Base-by-base conservation (phyloP, 1,140 invertebrate genomes). In the Papilio aristodemus region DNA sequence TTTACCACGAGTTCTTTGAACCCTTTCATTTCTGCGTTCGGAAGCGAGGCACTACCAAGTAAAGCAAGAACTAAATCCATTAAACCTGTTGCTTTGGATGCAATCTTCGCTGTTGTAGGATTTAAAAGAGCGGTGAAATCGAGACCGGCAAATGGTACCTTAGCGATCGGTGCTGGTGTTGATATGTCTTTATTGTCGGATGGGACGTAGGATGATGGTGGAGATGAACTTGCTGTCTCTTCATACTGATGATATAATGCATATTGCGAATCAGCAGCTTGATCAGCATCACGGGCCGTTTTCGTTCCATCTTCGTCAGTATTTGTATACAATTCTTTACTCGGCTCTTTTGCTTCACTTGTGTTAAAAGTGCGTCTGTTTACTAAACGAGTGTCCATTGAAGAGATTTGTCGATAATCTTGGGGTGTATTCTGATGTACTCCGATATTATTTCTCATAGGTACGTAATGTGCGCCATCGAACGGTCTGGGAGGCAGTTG, bases 1-100 rank as follows among this genome's bases (percentile, higher is more conserved):
- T 89, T 80, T 14, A 91, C 77, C 13, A 91, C 19, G 6, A 85
- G 68, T 37, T 87, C 84, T 67, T 86, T 86, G 41, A 91, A 76
- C n/a, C 84, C 87, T 73, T 72, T 83, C 19, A 83, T 50, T 67
- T 84, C 68, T 14, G 78, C 71, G 66, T 78, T 81, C 36, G 77
- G 74, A 1, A 76, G 64, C 14, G 76, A 59, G 1, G 80, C 76
- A 7, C 85, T 83, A 0, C 79, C 71, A n/a, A 90, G 71, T 19
- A 91, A 77, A 19, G 79, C 71, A 1, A 86, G 59, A 7, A 86
- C 67, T 50, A 89, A 75, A 27, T 78, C 73, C 25, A 89, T 71
- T 64, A 91, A 67, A 14, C 84, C 82, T 54, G 76, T 83, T 59
- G 84, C 66, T 79, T 88, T 88, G 41, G 68, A 76, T 11, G 82